Evolutionary conservation across 2,797 vertebrate species (phyloP), one percentile per base, ranked within the genome.

Genomic region (Silurus aristotelis): DNA sequence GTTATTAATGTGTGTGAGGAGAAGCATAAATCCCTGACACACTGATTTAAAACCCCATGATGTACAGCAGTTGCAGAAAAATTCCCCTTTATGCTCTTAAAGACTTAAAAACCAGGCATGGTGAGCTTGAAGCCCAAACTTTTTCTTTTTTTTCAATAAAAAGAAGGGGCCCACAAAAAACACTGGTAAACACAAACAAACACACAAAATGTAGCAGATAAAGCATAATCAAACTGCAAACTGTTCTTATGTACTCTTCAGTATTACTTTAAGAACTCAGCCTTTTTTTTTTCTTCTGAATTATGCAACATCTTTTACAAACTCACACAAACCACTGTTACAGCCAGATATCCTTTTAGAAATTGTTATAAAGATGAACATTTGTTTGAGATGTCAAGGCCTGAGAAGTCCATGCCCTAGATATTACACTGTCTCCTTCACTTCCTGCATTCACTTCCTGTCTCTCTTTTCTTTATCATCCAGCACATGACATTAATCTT

Each of bases 381-480:
- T 77, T 77, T 22, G 3, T 56, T 56, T 27, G 58, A 77, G 56
- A 78, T 43, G 17, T 20, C 20, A 78, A 31, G 76, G 77, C 22
- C 80, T 82, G 52, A 82, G 52, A 56, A 70, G 64, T 70, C 66
- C 1, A 3, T 31, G 46, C 43, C 22, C 60, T 38, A 70, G 3
- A 43, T 58, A 75, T 52, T n/a, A 31, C 19, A 66, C 43, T 63
- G 27, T 43, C 43, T 66, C 70, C 22, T 87, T 68, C 72, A 83
- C 60, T 86, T 86, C 77, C 83, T 67, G 67, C 61, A 22, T 55
- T 63, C 25, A 56, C 64, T 86, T 84, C 84, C 82, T 55, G 64
- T 84, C 63, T 63, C 14, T 71, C 72, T 82, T 22, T 61, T 64
- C 22, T 66, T 85, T 48, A 83, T 71, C 8, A 17, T 75, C 10